Base-by-base conservation (phyloP, 64 coral and sea anemone species). In the Trachythela sp. region DNA sequence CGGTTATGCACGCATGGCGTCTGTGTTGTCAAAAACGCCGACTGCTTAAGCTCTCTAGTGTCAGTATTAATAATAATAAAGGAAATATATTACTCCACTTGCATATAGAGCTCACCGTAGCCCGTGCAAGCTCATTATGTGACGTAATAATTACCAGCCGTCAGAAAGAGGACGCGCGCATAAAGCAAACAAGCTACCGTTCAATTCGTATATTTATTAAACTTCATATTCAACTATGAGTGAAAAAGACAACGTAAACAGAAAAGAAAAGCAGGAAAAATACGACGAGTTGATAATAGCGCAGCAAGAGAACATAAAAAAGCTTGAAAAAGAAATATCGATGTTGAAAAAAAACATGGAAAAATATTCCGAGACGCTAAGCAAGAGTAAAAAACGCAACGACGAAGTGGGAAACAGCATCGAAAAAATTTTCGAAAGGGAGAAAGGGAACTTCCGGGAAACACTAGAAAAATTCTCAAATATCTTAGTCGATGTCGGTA, bases 311-410 rank as follows among this genome's bases (percentile, higher is more conserved):
- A 80, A 80, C 20, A 39, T 80, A 2, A 35, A 39, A 30, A 80
- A 80, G 30, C 34, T 80, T 35, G 75, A 80, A 80, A 80, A 80
- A 80, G 75, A 80, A 36, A 29, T 80, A 80, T 37, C 37, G 2
- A 80, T 80, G 75, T 80, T 80, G 37, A 80, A 80, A 30, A 80
- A 80, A 38, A 80, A 39, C 75, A 39, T 80, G 13, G 75, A 80
- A 80, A 80, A 80, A 39, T 80, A 80, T 37, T 80, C 75, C 75
- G 75, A 80, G 75, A 35, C 31, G 9, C 35, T 80, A 29, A 13
- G 17, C 2, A 80, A 80, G 37, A 34, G 20, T 35, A 80, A 39
- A 36, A 80, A 80, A 80, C 31, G 31, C 15, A 80, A 80, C 37
- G 37, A 80, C 37, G 30, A 80, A 17, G 37, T 80, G 4, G 75